These are phyloP conservation scores for Beroe ovata DNA, from an alignment of 37 sponge, comb jelly and placozoan species.

Conservation along the genomic window DNA sequence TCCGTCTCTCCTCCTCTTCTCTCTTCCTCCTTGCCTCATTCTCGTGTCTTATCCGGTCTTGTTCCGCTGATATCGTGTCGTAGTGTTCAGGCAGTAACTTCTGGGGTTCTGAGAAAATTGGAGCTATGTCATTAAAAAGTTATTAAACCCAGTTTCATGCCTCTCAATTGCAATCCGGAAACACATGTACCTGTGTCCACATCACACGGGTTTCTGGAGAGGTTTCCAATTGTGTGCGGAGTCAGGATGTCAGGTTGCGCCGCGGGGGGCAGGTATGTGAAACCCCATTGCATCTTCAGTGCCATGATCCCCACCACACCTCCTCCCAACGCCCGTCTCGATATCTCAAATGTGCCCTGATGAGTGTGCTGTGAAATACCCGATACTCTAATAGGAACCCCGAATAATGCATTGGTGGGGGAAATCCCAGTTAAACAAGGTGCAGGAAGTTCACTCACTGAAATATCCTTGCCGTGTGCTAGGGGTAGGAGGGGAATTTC, in stretches of 20 bases:
- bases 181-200: conserved; percentile 28
- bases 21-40: not conserved
- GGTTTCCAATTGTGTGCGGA: not conserved
- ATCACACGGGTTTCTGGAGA: not conserved
- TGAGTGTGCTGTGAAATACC: no score
- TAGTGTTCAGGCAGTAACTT: conserved; percentile 10
- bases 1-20: conserved; percentile 5
- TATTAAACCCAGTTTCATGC: no score
- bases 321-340: conserved; percentile 8
- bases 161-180: no score
- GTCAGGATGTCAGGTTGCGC: not conserved
- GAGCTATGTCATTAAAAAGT: no score
- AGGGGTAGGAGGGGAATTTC: conserved; percentile 73
- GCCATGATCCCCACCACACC: conserved; percentile 37
- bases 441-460: not conserved
- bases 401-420: no score
- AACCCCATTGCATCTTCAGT: conserved; percentile 37
- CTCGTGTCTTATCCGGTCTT: not conserved
- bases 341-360: conserved; percentile 37
- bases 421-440: no score
- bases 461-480: conserved; percentile 55
- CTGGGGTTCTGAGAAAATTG: conserved; percentile 39
- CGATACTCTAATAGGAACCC: no score
- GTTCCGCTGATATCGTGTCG: conserved; percentile 10
- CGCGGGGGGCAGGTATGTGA: conserved; percentile 35